Percentiles rank a stretch among this genome's conserved stretches.
These are phyloP conservation scores for Amaurobius ferox DNA, from an alignment of 2,888 invertebrate genomes.

Conservation along the genomic window DNA sequence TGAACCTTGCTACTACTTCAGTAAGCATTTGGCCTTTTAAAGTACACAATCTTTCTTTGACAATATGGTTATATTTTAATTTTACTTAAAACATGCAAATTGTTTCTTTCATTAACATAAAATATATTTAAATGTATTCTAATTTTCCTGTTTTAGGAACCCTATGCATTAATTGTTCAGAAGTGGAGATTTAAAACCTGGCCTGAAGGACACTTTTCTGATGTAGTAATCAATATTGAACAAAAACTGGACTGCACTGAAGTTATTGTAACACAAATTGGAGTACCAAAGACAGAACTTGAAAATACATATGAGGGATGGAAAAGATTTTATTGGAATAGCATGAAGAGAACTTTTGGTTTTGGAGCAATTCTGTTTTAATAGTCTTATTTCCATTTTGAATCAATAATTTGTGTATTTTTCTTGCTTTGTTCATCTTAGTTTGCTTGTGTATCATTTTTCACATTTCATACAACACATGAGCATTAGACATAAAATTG, in stretches of 20 bases:
- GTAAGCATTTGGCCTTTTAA: too few species aligned
- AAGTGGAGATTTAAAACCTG: slow-evolving; percentile 96
- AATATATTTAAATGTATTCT: neutral
- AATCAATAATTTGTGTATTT: too few species aligned
- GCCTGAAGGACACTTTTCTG: slow-evolving; percentile 94
- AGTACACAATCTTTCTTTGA: too few species aligned
- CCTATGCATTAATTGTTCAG: slow-evolving; percentile 89
- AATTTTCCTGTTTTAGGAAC: slow-evolving; percentile 76
- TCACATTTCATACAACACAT: too few species aligned
- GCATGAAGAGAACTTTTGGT: slow-evolving; percentile 94
- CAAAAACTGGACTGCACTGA: slow-evolving; percentile 90
- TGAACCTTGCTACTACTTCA: too few species aligned
- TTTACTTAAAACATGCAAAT: neutral
- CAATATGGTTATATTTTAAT: too few species aligned
- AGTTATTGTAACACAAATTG: slow-evolving; percentile 87
- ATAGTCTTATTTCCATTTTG: too few species aligned
- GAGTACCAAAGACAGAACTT: slow-evolving; percentile 88
- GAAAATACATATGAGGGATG: slow-evolving; percentile 91
- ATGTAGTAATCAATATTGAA: slow-evolving; percentile 88
- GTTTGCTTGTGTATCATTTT: too few species aligned
- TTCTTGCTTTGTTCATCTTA: too few species aligned
- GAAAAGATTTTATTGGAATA: slow-evolving; percentile 92
- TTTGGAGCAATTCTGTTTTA: slow-evolving; percentile 82
- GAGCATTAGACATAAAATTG: too few species aligned
- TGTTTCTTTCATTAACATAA: neutral